phyloP scores from a whole-genome alignment of 2,888 invertebrate genomes.

The Poecilobothrus nobilitatus region DNA sequence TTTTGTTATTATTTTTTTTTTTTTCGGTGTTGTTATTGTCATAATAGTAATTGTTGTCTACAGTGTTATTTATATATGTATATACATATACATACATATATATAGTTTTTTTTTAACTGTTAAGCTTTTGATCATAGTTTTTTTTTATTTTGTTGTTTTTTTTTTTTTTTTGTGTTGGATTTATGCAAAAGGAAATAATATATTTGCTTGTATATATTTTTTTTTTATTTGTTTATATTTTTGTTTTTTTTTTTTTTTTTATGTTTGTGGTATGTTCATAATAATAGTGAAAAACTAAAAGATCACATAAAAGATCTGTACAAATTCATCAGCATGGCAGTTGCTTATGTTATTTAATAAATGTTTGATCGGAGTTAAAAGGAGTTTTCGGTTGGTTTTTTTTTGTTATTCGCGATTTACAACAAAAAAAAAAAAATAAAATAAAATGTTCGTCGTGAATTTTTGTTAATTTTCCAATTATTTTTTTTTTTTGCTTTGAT shows the following conservation, averaged over 20 bases:
- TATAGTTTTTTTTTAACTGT: not conserved
- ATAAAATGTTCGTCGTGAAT: too few species aligned
- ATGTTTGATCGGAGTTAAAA: slow-evolving; percentile 27
- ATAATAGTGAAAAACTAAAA: slow-evolving; percentile 7
- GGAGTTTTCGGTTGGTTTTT: slow-evolving; percentile 19
- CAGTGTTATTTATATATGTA: too few species aligned
- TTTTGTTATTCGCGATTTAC: not conserved
- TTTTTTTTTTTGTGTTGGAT: not conserved
- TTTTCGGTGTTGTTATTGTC: not conserved
- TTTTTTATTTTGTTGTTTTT: not conserved
- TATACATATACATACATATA: not conserved
- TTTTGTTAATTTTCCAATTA: too few species aligned
- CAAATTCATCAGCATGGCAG: slow-evolving; percentile 38
- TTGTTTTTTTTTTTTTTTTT: not conserved
- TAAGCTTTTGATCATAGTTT: not conserved
- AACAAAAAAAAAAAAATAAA: too few species aligned
- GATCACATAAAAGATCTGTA: slow-evolving; percentile 38
- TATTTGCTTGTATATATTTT: not conserved
- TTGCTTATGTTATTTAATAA: slow-evolving; percentile 31
- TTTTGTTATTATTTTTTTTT: too few species aligned
- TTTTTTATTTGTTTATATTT: not conserved
- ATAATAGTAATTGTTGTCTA: not conserved
- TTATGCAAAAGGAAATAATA: not conserved
- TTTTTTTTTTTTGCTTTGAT: not conserved
- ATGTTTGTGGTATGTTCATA: not conserved